Conservation (phyloP, 2,113 vertebrate species). For the Scopus umbretta region DNA sequence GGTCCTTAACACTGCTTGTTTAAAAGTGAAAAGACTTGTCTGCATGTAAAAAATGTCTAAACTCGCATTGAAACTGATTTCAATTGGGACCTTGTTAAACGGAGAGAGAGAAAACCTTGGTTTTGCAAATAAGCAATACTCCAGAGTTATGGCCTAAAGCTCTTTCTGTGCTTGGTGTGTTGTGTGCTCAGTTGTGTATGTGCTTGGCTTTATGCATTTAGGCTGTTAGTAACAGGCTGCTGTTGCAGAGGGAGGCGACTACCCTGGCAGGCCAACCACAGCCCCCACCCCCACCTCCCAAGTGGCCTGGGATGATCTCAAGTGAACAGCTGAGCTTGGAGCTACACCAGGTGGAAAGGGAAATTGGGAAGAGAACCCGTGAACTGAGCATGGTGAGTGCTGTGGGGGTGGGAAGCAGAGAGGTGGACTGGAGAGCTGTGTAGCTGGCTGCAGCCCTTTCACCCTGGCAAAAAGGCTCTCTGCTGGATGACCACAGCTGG, state of each 20-base stretch:
- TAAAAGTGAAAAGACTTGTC: background rate
- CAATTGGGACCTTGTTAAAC: background rate
- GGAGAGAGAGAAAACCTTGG: background rate
- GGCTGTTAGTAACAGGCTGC: conserved; percentile 87
- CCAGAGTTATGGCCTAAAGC: background rate
- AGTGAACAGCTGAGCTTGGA: conserved; percentile 96
- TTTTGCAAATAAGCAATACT: conserved; percentile 30
- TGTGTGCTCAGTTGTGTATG: conserved; percentile 66
- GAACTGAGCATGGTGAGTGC: conserved; percentile 90
- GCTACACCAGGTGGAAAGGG: conserved; percentile 94
- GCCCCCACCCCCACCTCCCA: conserved; percentile 75
- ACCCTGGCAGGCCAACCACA: conserved; percentile 80
- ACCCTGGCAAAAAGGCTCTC: background rate
- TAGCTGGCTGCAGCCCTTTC: background rate
- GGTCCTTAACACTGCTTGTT: background rate
- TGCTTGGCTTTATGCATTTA: conserved; percentile 75
- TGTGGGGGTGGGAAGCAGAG: background rate
- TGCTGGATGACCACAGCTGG: background rate
- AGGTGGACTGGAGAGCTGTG: background rate
- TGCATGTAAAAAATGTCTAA: background rate
- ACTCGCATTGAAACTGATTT: background rate
- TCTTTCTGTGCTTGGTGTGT: background rate
- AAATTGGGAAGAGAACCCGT: conserved; percentile 94
- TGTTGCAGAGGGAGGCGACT: conserved; percentile 89
- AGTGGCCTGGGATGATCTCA: conserved; percentile 89